These are phyloP conservation scores for Drosophila antonietae DNA, from an alignment of 2,888 invertebrate species.

Conservation along the genomic window DNA sequence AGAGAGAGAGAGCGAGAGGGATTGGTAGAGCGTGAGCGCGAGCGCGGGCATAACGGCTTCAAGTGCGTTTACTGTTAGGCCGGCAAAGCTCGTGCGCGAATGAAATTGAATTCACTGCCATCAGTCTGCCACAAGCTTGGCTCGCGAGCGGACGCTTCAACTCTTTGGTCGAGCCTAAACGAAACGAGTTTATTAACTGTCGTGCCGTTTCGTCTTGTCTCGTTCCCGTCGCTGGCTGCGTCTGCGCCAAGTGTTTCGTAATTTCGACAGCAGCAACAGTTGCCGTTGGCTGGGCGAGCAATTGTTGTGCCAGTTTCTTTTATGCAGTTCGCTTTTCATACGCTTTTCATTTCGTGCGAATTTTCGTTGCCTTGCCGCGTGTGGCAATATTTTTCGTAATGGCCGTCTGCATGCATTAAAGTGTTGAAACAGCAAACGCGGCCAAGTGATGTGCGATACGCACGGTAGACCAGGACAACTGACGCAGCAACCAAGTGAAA, in stretches of 20 bases:
- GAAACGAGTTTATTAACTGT: slow-evolving; percentile 46
- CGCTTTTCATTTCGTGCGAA: slow-evolving; percentile 64
- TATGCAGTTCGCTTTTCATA: slow-evolving; percentile 63
- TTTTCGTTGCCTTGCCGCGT: slow-evolving; percentile 43
- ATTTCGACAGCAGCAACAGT: slow-evolving; percentile 49
- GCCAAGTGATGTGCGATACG: slow-evolving; percentile 72
- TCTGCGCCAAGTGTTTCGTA: slow-evolving; percentile 78
- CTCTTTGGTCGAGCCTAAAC: slow-evolving; percentile 6
- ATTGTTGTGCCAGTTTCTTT: slow-evolving; percentile 75
- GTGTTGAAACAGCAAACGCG: slow-evolving; percentile 62
- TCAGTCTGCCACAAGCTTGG: slow-evolving; percentile 82
- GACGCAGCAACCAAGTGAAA: slow-evolving; percentile 44
- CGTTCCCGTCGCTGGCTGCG: slow-evolving; percentile 31
- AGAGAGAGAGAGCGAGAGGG: background rate
- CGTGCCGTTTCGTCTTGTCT: slow-evolving; percentile 26
- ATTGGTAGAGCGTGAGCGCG: slow-evolving; percentile 6
- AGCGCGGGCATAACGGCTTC: slow-evolving; percentile 63
- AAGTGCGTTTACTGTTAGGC: slow-evolving; percentile 71
- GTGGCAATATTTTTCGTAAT: slow-evolving; percentile 57
- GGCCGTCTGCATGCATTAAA: slow-evolving; percentile 48
- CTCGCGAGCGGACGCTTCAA: slow-evolving; percentile 78
- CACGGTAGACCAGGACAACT: slow-evolving; percentile 31
- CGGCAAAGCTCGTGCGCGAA: slow-evolving; percentile 62
- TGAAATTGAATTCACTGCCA: slow-evolving; percentile 71
- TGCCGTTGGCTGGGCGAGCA: slow-evolving; percentile 27